Evolutionary conservation across 2,888 invertebrate species (phyloP).

Genomic region (Drosophila rubida): DNA sequence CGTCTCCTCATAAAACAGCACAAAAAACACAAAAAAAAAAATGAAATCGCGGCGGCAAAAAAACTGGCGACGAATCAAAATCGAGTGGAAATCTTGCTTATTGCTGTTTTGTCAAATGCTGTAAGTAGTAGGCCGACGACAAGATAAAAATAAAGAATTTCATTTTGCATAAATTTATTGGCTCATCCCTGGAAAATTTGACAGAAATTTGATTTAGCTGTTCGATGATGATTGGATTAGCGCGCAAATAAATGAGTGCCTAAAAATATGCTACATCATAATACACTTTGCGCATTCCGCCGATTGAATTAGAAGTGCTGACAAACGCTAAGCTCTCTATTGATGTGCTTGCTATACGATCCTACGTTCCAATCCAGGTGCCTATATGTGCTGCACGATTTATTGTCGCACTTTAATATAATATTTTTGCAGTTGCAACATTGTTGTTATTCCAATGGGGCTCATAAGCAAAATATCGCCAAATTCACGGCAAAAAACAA

Average conservation of each 20-base stretch:
- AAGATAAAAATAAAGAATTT: constrained; percentile 19
- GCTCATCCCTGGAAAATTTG: constrained; percentile 39
- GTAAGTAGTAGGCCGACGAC: constrained; percentile 32
- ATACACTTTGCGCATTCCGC: constrained; percentile 27
- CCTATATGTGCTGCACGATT: not conserved
- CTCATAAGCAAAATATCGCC: constrained; percentile 33
- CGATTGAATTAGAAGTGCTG: constrained; percentile 12
- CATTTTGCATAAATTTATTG: constrained; percentile 52
- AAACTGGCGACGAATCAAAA: constrained; percentile 13
- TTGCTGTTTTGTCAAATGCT: constrained; percentile 32
- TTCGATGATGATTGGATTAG: constrained; percentile 47
- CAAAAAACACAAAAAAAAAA: not conserved
- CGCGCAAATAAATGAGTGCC: constrained; percentile 24
- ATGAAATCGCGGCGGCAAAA: not conserved
- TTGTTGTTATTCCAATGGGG: constrained; percentile 41
- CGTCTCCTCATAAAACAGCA: constrained; percentile 31
- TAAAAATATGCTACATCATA: constrained; percentile 37
- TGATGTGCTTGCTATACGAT: not conserved
- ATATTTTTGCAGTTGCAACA: not conserved
- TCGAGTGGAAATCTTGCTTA: constrained; percentile 46
- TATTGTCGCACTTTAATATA: constrained; percentile 5
- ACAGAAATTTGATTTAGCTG: constrained; percentile 61
- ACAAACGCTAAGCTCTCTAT: not conserved
- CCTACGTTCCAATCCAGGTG: too few relatives aligned
- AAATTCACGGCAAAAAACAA: not conserved